phyloP scores from a whole-genome alignment of 2,797 vertebrate genomes.

The Sebastolobus altivelis region DNA sequence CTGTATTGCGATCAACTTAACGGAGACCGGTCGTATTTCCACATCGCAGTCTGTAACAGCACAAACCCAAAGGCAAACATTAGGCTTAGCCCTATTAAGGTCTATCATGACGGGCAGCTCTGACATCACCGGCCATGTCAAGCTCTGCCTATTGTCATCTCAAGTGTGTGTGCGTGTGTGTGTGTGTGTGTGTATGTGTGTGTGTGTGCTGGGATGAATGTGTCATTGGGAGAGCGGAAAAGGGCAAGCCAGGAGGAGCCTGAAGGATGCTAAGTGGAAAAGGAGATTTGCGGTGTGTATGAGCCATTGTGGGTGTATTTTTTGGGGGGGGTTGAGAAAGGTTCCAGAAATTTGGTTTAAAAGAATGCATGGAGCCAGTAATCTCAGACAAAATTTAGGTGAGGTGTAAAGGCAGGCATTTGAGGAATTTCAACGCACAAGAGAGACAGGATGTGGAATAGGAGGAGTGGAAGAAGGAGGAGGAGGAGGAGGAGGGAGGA shows the following conservation, averaged over 20 bases:
- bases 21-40: slow-evolving; percentile 24
- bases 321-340: not conserved
- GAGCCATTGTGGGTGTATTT: not conserved
- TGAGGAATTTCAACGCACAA: slow-evolving; percentile 64
- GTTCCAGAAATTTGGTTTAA: slow-evolving; percentile 25
- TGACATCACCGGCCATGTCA: slow-evolving; percentile 52
- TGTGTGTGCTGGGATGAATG: slow-evolving; percentile 4
- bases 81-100: slow-evolving; percentile 33
- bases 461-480: slow-evolving; percentile 18
- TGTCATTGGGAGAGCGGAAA: slow-evolving; percentile 25
- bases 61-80: slow-evolving; percentile 31
- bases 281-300: slow-evolving; percentile 5
- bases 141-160: slow-evolving; percentile 45
- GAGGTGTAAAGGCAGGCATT: slow-evolving; percentile 57
- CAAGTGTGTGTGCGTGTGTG: slow-evolving; percentile 14
- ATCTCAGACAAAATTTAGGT: slow-evolving; percentile 56
- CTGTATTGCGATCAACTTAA: slow-evolving; percentile 41
- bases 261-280: slow-evolving; percentile 31
- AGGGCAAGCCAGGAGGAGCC: slow-evolving; percentile 15
- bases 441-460: slow-evolving; percentile 70
- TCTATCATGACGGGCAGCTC: slow-evolving; percentile 45
- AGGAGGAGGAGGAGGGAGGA: slow-evolving; percentile 47
- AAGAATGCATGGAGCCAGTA: slow-evolving; percentile 20
- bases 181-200: slow-evolving; percentile 14
- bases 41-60: slow-evolving; percentile 14